These are phyloP conservation scores for Drosophila nigritarsus DNA, from an alignment of 2,888 invertebrate species.

Conservation along the genomic window DNA sequence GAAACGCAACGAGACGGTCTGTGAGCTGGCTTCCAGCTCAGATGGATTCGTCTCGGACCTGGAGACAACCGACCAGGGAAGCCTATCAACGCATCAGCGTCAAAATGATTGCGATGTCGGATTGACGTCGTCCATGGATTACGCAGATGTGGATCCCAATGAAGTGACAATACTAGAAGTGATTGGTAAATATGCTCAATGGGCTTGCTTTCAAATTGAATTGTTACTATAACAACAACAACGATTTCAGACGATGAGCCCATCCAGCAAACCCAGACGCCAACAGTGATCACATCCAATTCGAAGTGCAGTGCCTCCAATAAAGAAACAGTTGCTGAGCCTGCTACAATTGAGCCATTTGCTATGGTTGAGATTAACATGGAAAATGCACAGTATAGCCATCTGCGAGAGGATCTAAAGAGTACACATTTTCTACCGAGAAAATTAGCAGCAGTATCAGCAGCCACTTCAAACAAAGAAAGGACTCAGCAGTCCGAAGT, in stretches of 20 bases:
- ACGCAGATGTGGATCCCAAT: background rate
- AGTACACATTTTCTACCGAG: slow-evolving; percentile 14
- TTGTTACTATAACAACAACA: background rate
- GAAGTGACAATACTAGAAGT: slow-evolving; percentile 16
- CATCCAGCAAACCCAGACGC: background rate
- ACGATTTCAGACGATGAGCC: slow-evolving; percentile 42
- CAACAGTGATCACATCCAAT: background rate
- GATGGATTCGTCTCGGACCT: slow-evolving; percentile 38
- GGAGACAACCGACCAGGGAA: slow-evolving; percentile 14
- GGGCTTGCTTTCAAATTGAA: background rate
- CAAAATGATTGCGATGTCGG: background rate
- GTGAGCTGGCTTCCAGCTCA: slow-evolving; percentile 24
- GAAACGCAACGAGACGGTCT: slow-evolving; percentile 55
- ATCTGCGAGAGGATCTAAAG: slow-evolving; percentile 53
- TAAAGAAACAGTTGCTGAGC: background rate
- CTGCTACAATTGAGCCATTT: slow-evolving; percentile 21
- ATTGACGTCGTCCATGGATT: too few relatives aligned
- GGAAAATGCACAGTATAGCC: slow-evolving; percentile 38
- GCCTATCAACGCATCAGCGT: slow-evolving; percentile 7
- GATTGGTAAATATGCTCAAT: slow-evolving; percentile 17
- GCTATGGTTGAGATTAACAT: slow-evolving; percentile 72
- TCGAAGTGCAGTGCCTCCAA: background rate
- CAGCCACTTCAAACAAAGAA: background rate
- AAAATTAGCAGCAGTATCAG: background rate
- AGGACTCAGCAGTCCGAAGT: background rate